These are phyloP conservation scores for Pogona vitticeps DNA, from an alignment of 2,113 vertebrate species.

Conservation along the genomic window DNA sequence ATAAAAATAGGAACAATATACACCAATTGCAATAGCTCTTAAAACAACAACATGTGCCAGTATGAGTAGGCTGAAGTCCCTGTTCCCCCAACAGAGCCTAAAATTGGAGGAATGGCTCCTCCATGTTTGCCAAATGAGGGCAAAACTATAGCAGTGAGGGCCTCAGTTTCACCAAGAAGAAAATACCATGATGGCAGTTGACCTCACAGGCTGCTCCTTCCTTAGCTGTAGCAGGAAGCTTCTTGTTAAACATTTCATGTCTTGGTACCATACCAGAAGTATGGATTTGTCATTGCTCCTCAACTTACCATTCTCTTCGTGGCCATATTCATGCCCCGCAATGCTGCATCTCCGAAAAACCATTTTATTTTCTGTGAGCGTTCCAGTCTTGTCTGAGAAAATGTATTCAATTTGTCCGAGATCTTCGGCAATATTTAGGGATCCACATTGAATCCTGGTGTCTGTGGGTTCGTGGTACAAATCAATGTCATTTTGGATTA, in stretches of 20 bases:
- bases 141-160: no score
- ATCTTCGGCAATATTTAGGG: conserved; percentile 93
- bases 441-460: conserved; percentile 87
- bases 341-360: conserved; percentile 93
- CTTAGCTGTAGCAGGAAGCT: not conserved
- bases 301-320: conserved; percentile 88
- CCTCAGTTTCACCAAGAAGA: not conserved
- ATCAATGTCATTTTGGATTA: conserved; percentile 91
- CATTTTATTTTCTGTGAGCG: conserved; percentile 97
- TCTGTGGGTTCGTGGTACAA: conserved; percentile 87
- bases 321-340: conserved; percentile 91
- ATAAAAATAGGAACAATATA: no score
- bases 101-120: no score
- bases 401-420: conserved; percentile 93
- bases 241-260: conserved; percentile 5
- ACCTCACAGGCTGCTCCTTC: not conserved
- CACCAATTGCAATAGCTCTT: no score
- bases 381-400: conserved; percentile 97
- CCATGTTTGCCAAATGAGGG: no score
- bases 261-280: conserved; percentile 1
- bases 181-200: not conserved
- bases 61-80: no score
- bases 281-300: not conserved
- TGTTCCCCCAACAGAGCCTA: no score
- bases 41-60: no score